These are phyloP conservation scores for Yponomeuta sedellus DNA, from an alignment of 2,888 invertebrate species.

Conservation along the genomic window DNA sequence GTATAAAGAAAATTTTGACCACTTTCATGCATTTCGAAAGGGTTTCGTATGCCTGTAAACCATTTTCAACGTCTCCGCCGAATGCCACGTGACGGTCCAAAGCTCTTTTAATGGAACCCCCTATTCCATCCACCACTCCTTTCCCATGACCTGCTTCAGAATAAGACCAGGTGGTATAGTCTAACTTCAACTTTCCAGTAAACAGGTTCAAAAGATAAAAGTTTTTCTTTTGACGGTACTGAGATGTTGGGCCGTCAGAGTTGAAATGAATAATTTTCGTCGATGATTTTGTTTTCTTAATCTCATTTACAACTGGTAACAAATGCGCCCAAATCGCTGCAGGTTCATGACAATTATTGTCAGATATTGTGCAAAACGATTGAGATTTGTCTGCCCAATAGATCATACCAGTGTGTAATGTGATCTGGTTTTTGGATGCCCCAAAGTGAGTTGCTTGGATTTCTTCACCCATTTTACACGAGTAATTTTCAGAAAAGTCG, in stretches of 20 bases:
- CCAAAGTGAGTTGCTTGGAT: slow-evolving; percentile 24
- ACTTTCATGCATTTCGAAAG: slow-evolving; percentile 19
- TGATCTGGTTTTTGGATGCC: slow-evolving; percentile 22
- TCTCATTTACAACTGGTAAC: background rate
- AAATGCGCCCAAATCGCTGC: slow-evolving; percentile 16
- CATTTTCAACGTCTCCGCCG: slow-evolving; percentile 21
- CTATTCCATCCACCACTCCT: slow-evolving; percentile 23
- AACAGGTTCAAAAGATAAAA: slow-evolving; percentile 22
- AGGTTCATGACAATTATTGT: slow-evolving; percentile 14
- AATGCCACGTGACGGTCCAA: slow-evolving; percentile 19
- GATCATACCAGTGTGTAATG: slow-evolving; percentile 23
- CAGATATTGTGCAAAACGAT: slow-evolving; percentile 19
- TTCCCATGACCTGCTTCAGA: slow-evolving; percentile 23
- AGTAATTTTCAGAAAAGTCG: slow-evolving; percentile 24
- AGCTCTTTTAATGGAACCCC: slow-evolving; percentile 17
- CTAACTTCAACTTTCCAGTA: slow-evolving; percentile 15
- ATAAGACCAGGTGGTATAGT: slow-evolving; percentile 23
- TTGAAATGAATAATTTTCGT: slow-evolving; percentile 21
- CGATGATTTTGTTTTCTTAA: background rate
- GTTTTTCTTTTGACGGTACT: slow-evolving; percentile 24
- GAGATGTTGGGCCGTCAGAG: slow-evolving; percentile 22
- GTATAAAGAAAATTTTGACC: slow-evolving; percentile 13
- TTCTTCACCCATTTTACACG: slow-evolving; percentile 20
- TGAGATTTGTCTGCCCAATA: slow-evolving; percentile 20
- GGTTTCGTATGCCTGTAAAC: slow-evolving; percentile 19